Percentiles rank a stretch among this genome's conserved stretches.
These are phyloP conservation scores for Paramormyrops hopkinsi DNA, from an alignment of 2,797 vertebrate genomes.

Conservation along the genomic window DNA sequence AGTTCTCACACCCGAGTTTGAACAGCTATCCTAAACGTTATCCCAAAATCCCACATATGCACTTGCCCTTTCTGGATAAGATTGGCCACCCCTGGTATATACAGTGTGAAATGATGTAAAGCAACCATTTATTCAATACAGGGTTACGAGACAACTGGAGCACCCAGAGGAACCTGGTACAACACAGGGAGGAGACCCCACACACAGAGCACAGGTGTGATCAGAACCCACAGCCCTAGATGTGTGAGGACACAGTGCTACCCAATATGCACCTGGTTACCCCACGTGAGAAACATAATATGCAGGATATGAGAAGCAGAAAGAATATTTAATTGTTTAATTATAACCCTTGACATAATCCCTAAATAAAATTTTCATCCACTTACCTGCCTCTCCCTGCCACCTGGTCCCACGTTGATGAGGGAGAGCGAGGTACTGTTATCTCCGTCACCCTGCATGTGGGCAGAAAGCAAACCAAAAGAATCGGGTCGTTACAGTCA, in stretches of 20 bases:
- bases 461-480: slow-evolving; percentile 9
- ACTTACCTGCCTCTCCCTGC: slow-evolving; percentile 55
- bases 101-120: neutral
- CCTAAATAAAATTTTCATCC: neutral
- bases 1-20: neutral
- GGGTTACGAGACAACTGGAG: neutral
- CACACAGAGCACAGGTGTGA: neutral
- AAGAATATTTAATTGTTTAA: neutral
- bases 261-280: neutral
- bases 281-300: neutral
- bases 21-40: neutral
- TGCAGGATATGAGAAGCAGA: neutral
- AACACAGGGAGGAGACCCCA: neutral
- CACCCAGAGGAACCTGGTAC: neutral
- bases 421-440: slow-evolving; percentile 58
- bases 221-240: neutral
- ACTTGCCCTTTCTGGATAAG: neutral
- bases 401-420: slow-evolving; percentile 58
- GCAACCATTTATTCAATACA: neutral
- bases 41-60: neutral
- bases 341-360: neutral
- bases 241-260: neutral
- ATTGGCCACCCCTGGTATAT: neutral
- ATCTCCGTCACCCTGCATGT: slow-evolving; percentile 55
- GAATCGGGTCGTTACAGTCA: neutral